Base-by-base conservation (phyloP, 37 sponge, comb jelly and placozoan genomes). In the Haliclona indistincta region DNA sequence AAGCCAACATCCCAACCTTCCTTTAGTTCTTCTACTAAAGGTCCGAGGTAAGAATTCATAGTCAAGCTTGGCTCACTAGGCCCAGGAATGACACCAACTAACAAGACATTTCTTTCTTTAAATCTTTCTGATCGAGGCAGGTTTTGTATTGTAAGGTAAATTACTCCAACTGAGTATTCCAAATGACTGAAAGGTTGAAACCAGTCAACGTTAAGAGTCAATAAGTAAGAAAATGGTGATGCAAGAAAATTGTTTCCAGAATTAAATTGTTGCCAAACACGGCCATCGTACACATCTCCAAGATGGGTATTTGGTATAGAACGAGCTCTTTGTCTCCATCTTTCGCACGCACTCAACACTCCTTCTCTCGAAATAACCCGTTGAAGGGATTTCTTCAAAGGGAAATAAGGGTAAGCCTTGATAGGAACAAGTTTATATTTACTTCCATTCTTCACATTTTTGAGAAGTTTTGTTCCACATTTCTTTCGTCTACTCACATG, bases 161-260 rank as follows among this genome's bases (percentile, higher is more conserved):
- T 63, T 0, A 81, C 77, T 54, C 88, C 88, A 34, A 76, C 67
- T 52, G 88, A 87, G 49, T 87, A 87, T 35, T 54, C 43, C 15
- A 62, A 64, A 22, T 65, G 68, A 6, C 71, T 65, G 35, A 76
- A 43, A 62, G 75, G 80, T 29, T 63, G 38, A 60, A 79, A 79
- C 69, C 75, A 86, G 54, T 79, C 86, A 26, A 87, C 81, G 80
- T 87, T 87, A 40, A 87, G 45, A 8, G 47, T 70, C 54, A 81
- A 25, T 37, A 75, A 33, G 56, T 68, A 87, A 26, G 61, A 68
- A 29, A 29, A 64, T 66, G 78, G 85, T 30, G 65, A 38, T 34
- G 56, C 26, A 35, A 85, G 23, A 40, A 85, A 72, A n/a, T n/a
- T n/a, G n/a, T n/a, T n/a, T 22, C 41, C 54, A 4, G 8, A 33